Evolutionary conservation across 92 coral and sea anemone species (phyloP).

Genomic region (Heliopora coerulea): DNA sequence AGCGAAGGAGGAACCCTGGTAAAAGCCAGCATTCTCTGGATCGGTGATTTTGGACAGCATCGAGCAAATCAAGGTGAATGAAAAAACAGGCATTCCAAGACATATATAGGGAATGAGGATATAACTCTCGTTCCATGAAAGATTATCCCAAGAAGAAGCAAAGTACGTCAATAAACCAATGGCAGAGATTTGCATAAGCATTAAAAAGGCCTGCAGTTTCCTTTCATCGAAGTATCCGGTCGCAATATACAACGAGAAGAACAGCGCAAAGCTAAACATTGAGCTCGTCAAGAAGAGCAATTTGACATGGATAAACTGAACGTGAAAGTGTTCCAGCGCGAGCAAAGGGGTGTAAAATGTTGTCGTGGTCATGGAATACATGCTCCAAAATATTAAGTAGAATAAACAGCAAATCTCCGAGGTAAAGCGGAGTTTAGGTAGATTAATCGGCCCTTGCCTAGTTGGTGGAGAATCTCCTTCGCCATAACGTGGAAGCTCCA

Average conservation of each 20-base stretch:
- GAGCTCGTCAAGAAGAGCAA: slow-evolving; percentile 28
- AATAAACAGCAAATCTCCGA: neutral
- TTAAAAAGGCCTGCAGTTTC: neutral
- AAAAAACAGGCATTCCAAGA: slow-evolving; percentile 19
- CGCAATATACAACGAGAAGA: slow-evolving; percentile 7
- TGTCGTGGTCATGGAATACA: slow-evolving; percentile 7
- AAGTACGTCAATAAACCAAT: slow-evolving; percentile 4
- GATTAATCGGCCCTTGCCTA: neutral
- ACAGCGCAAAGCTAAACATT: slow-evolving; percentile 1
- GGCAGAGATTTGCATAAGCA: slow-evolving; percentile 5
- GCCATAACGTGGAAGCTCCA: too few species aligned
- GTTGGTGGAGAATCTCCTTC: too few species aligned
- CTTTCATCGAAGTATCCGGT: slow-evolving; percentile 20
- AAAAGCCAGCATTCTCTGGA: slow-evolving; percentile 10
- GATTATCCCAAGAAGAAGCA: slow-evolving; percentile 6
- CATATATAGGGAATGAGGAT: slow-evolving; percentile 11
- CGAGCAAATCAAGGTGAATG: slow-evolving; percentile 12
- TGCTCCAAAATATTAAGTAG: slow-evolving; percentile 12
- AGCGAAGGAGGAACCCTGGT: slow-evolving; percentile 24
- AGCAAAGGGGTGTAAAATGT: slow-evolving; percentile 30
- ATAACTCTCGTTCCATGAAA: slow-evolving; percentile 8
- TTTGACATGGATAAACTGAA: slow-evolving; percentile 25
- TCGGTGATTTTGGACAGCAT: slow-evolving; percentile 22
- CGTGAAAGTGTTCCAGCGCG: slow-evolving; percentile 33
- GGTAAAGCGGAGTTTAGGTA: neutral